Base-by-base conservation (phyloP, 2,797 vertebrate genomes). In the Bufotes viridis region DNA sequence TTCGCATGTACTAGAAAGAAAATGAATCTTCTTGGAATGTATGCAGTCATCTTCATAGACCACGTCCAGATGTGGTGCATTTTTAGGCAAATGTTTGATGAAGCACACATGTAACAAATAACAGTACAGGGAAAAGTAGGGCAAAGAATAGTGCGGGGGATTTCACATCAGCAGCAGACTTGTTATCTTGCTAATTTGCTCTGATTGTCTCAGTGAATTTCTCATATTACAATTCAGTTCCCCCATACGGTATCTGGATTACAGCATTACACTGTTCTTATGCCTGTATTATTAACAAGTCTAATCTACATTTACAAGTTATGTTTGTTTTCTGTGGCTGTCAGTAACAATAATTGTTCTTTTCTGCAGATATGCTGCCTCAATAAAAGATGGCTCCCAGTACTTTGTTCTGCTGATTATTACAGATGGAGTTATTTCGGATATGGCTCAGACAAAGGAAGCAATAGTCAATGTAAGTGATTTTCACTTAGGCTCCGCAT, bases 381-480 rank as follows among this genome's bases (percentile, higher is more conserved):
- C 97, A 0, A 96, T 99, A 91, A 98, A 97, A 93, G 98, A 99
- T 26, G 98, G 98, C 90, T 99, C 98, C 15, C 98, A 99, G 95
- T 99, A 99, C 94, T 99, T 99, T 92, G 93, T 99, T 92, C 97
- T 99, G 87, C 97, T 99, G 93, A 99, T 99, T 94, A 95, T 99
- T 93, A 99, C 98, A 7, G 98, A 99, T 2, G 98, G 98, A 12
- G 98, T 99, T 90, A 99, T 99, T 95, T 99, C 98, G 14, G 98
- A 99, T 93, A 99, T 99, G 98, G 98, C 98, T 89, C 98, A 99
- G 93, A 97, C 98, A 80, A 99, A 99, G 94, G 98, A 99, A 92
- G 98, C 98, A 26, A 98, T 99, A 75, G 97, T 99, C 87, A 97
- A 98, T 4, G 98, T 99, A 94, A 97, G 98, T 95, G 67, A 86